Evolutionary conservation across 2,113 vertebrate species (phyloP).

Genomic region (Mormyrus iriodes): DNA sequence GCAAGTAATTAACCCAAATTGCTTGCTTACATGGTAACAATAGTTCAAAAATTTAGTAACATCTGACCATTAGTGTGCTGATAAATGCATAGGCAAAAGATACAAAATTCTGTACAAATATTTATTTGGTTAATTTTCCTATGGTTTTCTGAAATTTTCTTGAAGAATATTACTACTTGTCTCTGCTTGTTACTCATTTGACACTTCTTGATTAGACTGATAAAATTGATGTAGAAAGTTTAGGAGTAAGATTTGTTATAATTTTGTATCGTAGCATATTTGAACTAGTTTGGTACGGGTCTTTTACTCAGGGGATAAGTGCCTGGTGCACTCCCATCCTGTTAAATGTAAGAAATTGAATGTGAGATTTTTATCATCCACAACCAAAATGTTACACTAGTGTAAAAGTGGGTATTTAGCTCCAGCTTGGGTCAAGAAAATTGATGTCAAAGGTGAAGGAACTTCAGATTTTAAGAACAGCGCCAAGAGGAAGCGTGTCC

Average conservation of each 20-base stretch:
- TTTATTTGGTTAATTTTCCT: not conserved
- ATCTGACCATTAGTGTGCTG: not conserved
- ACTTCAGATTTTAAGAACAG: constrained; percentile 51
- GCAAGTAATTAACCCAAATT: not conserved
- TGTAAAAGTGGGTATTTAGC: no score
- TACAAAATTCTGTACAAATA: not conserved
- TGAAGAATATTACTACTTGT: constrained; percentile 35
- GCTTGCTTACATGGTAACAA: not conserved
- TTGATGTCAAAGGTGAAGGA: constrained; percentile 47
- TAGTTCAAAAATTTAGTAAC: not conserved
- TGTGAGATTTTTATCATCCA: no score
- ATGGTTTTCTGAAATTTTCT: constrained; percentile 50
- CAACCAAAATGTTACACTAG: no score
- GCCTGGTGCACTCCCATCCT: constrained; percentile 61
- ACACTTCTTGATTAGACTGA: not conserved
- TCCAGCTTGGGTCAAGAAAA: constrained; percentile 50
- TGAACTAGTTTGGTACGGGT: constrained; percentile 31
- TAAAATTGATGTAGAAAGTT: not conserved
- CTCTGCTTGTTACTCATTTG: not conserved
- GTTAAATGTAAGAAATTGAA: constrained; percentile 29
- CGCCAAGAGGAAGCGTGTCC: constrained; percentile 29
- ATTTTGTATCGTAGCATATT: no score
- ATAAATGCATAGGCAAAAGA: not conserved
- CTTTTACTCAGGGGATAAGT: constrained; percentile 42
- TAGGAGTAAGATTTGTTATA: no score